Evolutionary conservation across 2,888 invertebrate species (phyloP).

Genomic region (Drosophila recens): DNA sequence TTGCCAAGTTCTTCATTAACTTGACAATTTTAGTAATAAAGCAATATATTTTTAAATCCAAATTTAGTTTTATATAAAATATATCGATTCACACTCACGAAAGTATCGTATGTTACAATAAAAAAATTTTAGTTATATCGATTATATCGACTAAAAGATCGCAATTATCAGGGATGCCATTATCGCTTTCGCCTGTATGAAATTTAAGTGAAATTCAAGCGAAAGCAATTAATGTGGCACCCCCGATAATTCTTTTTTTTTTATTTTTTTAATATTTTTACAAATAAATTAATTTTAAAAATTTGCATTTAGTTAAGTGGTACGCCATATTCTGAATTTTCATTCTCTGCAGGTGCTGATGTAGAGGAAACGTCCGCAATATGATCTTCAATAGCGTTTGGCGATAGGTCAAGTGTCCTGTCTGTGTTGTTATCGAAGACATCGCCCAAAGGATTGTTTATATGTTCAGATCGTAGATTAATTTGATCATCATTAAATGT

Average conservation of each 20-base stretch:
- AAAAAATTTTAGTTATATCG: not conserved
- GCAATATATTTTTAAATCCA: not conserved
- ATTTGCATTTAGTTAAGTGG: slow-evolving; percentile 13
- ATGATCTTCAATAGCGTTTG: not conserved
- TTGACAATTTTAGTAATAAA: not conserved
- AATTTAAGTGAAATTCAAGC: no score
- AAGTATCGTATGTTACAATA: not conserved
- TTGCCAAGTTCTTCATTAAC: slow-evolving; percentile 4
- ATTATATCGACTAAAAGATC: not conserved
- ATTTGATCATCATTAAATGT: not conserved
- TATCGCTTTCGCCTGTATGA: no score
- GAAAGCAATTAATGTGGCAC: no score
- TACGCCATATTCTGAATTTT: slow-evolving; percentile 18
- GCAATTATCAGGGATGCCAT: no score
- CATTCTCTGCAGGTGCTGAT: not conserved
- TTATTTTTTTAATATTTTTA: not conserved
- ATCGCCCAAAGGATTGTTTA: not conserved
- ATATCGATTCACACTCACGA: not conserved
- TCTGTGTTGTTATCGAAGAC: not conserved
- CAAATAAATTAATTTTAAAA: not conserved
- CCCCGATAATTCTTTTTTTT: not conserved
- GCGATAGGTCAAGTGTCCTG: not conserved
- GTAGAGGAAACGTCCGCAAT: not conserved
- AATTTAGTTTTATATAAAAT: not conserved
- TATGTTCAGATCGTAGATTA: slow-evolving; percentile 10